A percentile compares a stretch with the other conserved stretches of the same genome.
Conservation (phyloP, 2,888 invertebrate species). For the Theodoxus fluviatilis region DNA sequence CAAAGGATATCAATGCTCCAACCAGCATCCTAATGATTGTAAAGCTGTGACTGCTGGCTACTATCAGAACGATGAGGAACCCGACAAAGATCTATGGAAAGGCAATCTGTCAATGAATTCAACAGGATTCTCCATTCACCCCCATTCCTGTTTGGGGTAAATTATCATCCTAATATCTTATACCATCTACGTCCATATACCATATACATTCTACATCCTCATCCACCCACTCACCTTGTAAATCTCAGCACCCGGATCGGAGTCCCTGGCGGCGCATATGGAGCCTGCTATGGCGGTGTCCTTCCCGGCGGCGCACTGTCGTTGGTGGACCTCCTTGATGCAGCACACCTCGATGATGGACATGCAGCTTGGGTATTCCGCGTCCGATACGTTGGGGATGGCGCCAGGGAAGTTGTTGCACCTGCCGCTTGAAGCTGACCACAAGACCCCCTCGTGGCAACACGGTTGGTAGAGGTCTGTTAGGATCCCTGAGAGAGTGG, state of each 20-base stretch:
- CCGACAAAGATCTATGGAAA: no score
- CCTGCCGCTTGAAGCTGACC: constrained; percentile 42
- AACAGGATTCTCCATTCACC: no score
- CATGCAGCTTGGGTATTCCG: constrained; percentile 42
- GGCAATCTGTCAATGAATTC: no score
- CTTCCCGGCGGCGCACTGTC: constrained; percentile 53
- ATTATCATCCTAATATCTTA: no score
- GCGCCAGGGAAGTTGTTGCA: constrained; percentile 48
- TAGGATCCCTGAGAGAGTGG: constrained; percentile 43
- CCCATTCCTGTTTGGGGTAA: no score
- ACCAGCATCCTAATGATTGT: no score
- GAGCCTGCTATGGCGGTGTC: constrained; percentile 38
- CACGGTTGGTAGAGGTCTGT: constrained; percentile 43
- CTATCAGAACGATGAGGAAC: no score
- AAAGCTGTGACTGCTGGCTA: no score
- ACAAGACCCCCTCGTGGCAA: constrained; percentile 51
- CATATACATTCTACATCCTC: no score
- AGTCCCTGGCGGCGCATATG: constrained; percentile 46
- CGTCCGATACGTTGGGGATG: constrained; percentile 35
- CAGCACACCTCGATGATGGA: constrained; percentile 56
- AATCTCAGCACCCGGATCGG: constrained; percentile 49
- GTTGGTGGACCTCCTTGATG: constrained; percentile 51
- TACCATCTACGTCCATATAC: no score
- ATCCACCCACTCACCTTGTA: constrained; percentile 43
- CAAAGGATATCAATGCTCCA: no score